Evolutionary conservation across 2,888 invertebrate species (phyloP).

Genomic region (Parascotia fuliginaria): DNA sequence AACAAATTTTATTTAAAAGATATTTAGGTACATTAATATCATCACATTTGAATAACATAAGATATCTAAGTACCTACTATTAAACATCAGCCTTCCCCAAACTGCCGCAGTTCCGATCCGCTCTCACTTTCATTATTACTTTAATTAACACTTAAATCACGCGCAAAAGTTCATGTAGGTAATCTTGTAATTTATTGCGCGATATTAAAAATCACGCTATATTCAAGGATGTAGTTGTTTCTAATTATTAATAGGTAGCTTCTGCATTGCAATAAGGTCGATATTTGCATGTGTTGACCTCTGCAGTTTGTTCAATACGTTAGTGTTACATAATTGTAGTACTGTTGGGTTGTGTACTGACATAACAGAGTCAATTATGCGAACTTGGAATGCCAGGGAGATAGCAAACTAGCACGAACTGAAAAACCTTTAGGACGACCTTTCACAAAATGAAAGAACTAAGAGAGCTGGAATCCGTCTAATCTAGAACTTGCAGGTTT

Average conservation of each 20-base stretch:
- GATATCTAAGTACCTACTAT: too few relatives aligned
- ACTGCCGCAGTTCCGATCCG: too few relatives aligned
- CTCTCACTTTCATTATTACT: too few relatives aligned
- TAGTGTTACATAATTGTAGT: constrained; percentile 9
- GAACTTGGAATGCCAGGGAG: not conserved
- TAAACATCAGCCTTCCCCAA: too few relatives aligned
- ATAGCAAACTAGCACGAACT: too few relatives aligned
- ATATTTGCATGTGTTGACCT: constrained; percentile 46
- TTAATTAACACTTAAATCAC: not conserved
- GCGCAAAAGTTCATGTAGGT: not conserved
- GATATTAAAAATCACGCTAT: constrained; percentile 25
- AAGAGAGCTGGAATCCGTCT: too few relatives aligned
- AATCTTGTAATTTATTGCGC: constrained; percentile 18
- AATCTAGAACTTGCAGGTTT: too few relatives aligned
- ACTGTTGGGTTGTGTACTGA: constrained; percentile 8
- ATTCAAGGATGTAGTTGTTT: constrained; percentile 28
- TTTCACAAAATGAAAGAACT: too few relatives aligned
- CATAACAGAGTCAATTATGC: not conserved
- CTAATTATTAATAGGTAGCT: constrained; percentile 33
- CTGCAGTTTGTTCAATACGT: constrained; percentile 34
- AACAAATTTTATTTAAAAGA: too few relatives aligned
- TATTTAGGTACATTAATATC: too few relatives aligned
- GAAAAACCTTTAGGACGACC: too few relatives aligned
- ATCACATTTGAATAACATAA: too few relatives aligned
- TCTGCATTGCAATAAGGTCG: constrained; percentile 44